A percentile compares a stretch with the other conserved stretches of the same genome.
These are phyloP conservation scores for Theropithecus gelada DNA, from an alignment of 2,113 vertebrate genomes.

Conservation along the genomic window DNA sequence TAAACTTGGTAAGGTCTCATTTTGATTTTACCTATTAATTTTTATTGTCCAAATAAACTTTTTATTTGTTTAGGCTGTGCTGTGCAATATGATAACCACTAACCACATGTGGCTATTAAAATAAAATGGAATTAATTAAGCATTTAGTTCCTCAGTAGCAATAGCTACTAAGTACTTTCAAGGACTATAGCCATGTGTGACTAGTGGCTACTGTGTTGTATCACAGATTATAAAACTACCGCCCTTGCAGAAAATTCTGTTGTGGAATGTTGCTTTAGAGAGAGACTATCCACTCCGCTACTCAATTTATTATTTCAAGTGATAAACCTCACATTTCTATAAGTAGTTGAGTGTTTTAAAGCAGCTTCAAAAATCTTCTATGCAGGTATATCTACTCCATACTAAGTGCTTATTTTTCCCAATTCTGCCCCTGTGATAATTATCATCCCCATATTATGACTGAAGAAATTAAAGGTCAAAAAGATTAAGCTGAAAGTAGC, in stretches of 20 bases:
- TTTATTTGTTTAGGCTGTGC: background rate
- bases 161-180: background rate
- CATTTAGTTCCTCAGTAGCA: background rate
- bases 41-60: background rate
- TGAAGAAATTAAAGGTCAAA: background rate
- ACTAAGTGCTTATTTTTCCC: background rate
- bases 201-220: background rate
- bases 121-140: background rate
- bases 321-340: background rate
- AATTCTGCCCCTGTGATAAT: background rate
- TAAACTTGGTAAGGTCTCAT: background rate
- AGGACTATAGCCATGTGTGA: background rate
- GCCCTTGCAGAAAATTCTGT: background rate
- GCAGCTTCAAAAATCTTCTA: background rate
- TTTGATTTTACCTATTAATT: background rate
- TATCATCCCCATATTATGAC: background rate
- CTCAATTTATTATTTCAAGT: background rate
- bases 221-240: background rate
- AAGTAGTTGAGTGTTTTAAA: slow-evolving; percentile 1
- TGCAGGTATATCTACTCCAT: background rate
- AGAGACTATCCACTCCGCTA: background rate
- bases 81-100: background rate
- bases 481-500: background rate
- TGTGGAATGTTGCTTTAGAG: background rate
- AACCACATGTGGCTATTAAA: background rate